Evolutionary conservation across 2,888 invertebrate genomes (phyloP).

Genomic region (Eilema sororculum): DNA sequence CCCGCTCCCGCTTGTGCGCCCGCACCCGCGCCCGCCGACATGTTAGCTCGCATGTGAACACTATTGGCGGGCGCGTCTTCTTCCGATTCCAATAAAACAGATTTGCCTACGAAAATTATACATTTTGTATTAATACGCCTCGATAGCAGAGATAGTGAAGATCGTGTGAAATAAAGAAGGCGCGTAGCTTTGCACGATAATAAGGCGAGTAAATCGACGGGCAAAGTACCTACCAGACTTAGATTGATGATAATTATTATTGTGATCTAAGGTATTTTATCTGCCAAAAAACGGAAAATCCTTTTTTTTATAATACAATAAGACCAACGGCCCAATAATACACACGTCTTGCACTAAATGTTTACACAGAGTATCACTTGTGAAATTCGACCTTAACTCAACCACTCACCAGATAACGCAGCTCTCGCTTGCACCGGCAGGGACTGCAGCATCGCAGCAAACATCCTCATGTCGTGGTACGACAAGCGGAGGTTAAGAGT

Average conservation of each 20-base stretch:
- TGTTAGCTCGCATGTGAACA: conserved; percentile 68
- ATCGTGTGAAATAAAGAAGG: no score
- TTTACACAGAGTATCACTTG: no score
- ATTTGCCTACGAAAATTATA: conserved; percentile 53
- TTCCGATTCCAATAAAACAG: conserved; percentile 37
- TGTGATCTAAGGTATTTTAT: no score
- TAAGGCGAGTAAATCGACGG: no score
- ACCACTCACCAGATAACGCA: conserved; percentile 77
- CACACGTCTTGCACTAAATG: background rate
- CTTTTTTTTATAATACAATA: no score
- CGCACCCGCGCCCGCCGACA: conserved; percentile 29
- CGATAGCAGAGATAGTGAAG: no score
- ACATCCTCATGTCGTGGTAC: conserved; percentile 97
- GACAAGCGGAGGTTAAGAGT: conserved; percentile 94
- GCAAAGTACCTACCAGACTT: no score
- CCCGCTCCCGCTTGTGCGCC: conserved; percentile 27
- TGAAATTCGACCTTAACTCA: background rate
- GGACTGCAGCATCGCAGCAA: conserved; percentile 94
- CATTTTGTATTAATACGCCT: background rate
- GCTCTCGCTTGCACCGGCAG: conserved; percentile 93
- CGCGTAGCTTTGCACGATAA: no score
- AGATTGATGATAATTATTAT: no score
- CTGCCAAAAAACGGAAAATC: no score
- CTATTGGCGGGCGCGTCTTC: conserved; percentile 76
- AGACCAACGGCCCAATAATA: no score